A percentile compares a stretch with the other conserved stretches of the same genome.
Conservation (phyloP, 2,888 invertebrate genomes). For the Falcaria lacertinaria region DNA sequence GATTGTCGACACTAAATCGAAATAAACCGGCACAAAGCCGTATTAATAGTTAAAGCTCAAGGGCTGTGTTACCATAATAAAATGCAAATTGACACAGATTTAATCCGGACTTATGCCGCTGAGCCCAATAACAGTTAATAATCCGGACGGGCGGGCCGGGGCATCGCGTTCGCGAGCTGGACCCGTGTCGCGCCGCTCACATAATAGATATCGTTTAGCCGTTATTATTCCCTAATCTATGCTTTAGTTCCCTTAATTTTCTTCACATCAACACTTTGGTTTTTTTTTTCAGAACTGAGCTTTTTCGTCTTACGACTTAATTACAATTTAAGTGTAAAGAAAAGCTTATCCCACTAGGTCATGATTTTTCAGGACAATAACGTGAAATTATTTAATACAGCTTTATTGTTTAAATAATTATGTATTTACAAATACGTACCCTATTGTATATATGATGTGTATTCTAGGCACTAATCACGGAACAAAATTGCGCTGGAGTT, state of each 20-base stretch:
- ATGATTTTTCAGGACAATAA: no score
- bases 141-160: conserved; percentile 33
- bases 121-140: conserved; percentile 70
- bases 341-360: no score
- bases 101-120: conserved; percentile 67
- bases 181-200: conserved; percentile 8
- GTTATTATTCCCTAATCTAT: conserved; percentile 4
- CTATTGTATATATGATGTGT: no score
- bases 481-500: no score
- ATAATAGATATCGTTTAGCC: conserved; percentile 18
- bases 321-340: no score
- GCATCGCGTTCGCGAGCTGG: conserved; percentile 29
- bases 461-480: no score
- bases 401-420: no score
- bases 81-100: conserved; percentile 75
- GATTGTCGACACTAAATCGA: conserved; percentile 31
- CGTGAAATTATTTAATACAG: no score
- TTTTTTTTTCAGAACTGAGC: no score
- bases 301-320: no score
- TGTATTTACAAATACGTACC: no score
- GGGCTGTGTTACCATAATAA: conserved; percentile 66
- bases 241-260: conserved; percentile 9
- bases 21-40: conserved; percentile 54
- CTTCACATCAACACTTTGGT: conserved; percentile 1
- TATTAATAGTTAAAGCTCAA: conserved; percentile 61